These are phyloP conservation scores for Lagenorhynchus albirostris DNA, from an alignment of 2,113 vertebrate species.

Conservation along the genomic window DNA sequence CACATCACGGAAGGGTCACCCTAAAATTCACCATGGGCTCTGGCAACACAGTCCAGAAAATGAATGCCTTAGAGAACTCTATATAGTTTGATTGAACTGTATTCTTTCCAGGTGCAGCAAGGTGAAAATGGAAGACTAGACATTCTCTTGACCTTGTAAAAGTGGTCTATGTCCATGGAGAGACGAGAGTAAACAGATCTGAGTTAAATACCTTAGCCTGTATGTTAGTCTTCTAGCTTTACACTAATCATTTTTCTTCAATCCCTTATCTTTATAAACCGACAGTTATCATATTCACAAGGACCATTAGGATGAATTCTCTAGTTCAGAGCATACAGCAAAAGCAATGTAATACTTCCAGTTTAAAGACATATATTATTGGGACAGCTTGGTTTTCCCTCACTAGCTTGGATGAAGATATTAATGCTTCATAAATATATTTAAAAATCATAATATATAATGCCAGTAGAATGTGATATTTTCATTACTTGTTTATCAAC, in stretches of 20 bases:
- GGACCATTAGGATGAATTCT: background rate
- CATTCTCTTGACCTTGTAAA: background rate
- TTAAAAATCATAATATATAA: background rate
- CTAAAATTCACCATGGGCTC: background rate
- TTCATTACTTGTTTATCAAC: background rate
- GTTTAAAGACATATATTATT: background rate
- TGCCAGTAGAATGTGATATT: background rate
- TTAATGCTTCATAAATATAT: background rate
- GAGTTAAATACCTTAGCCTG: background rate
- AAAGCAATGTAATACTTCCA: background rate
- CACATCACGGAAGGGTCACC: background rate
- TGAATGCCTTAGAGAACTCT: background rate
- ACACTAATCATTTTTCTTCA: background rate
- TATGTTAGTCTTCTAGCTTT: background rate
- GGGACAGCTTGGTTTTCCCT: background rate
- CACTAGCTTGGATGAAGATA: background rate
- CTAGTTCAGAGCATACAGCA: background rate
- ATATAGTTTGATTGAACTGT: background rate
- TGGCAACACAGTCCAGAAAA: background rate
- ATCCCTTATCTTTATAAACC: background rate
- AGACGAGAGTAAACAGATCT: background rate
- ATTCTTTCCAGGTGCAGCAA: background rate
- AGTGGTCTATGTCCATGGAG: background rate
- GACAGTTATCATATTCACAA: background rate
- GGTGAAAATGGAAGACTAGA: background rate